Evolutionary conservation across 2,888 invertebrate genomes (phyloP).

Genomic region (Nephrotoma appendiculata): DNA sequence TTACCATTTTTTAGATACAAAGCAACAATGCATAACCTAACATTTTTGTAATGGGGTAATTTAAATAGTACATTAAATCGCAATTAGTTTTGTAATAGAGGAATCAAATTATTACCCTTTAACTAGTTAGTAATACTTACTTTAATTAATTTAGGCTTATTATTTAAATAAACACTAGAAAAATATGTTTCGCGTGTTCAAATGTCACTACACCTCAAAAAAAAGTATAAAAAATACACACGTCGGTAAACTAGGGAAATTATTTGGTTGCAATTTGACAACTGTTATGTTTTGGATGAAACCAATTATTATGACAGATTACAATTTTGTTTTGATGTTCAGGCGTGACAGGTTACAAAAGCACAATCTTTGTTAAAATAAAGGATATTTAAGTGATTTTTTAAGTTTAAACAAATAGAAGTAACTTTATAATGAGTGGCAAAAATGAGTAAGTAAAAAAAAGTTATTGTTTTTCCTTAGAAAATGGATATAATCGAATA

Average conservation of each 20-base stretch:
- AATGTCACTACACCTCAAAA: neutral
- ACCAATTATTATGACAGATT: neutral
- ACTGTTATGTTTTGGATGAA: neutral
- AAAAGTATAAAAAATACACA: neutral
- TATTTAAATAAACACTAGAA: neutral
- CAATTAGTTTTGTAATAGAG: neutral
- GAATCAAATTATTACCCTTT: too few relatives aligned
- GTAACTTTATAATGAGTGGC: neutral
- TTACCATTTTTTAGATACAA: neutral
- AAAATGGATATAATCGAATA: neutral
- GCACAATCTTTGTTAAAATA: neutral
- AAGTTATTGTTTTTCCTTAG: neutral
- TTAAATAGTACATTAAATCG: too few relatives aligned
- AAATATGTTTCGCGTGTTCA: neutral
- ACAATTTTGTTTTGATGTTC: neutral
- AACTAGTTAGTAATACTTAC: neutral
- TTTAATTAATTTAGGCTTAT: neutral
- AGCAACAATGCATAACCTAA: neutral
- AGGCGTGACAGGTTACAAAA: neutral
- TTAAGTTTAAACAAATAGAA: neutral
- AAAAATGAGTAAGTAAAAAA: constrained; percentile 2
- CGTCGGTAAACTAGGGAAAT: neutral
- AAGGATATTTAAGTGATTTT: neutral
- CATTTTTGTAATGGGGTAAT: neutral
- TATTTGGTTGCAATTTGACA: neutral